Evolutionary conservation across 2,797 vertebrate species (phyloP), one percentile per base, ranked within the genome.

Genomic region (Myiotriccus ornatus): DNA sequence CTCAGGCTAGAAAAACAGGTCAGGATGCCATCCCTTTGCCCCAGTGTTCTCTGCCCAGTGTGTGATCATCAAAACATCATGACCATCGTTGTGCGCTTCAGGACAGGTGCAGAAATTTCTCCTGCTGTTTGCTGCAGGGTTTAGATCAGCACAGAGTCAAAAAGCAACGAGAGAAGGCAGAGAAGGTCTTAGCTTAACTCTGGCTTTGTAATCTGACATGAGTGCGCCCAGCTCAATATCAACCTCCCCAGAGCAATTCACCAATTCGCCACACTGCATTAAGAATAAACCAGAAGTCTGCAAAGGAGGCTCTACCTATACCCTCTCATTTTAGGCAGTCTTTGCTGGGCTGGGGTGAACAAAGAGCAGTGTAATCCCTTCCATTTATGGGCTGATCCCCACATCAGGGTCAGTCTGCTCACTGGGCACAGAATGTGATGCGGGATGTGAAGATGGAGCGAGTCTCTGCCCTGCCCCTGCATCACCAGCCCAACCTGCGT

Each of bases 401-500:
- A 2, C 18, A 34, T 32, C 0, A 3, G 20, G 16, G 14, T 81
- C 30, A 28, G 16, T 55, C 52, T 76, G 12, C 37, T 76, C 19
- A 1, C 25, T 32, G 64, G 68, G 30, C 10, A 2, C 1, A 2
- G 39, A 25, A 64, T 34, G 27, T 37, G 59, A 79, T 49, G 53
- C 0, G 0, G 53, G 43, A 67, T 25, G 44, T 22, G 30, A 53
- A 27, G 1, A 1, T 6, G 39, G 47, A 75, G 49, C 1, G 2
- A 53, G 60, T 14, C 25, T 69, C 77, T 87, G 87, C 53, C 56
- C 21, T 69, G 49, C 6, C 18, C 11, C 50, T 21, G 63, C 23
- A 7, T 14, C 0, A 1, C 49, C 55, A 91, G 39, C 49, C 41
- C 1, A 3, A 32, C 4, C 25, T 5, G 1, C 3, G 3, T 24